Evolutionary conservation across 2,113 vertebrate genomes (phyloP), one percentile per base, ranked within the genome.

Genomic region (Cyprichromis sp.): DNA sequence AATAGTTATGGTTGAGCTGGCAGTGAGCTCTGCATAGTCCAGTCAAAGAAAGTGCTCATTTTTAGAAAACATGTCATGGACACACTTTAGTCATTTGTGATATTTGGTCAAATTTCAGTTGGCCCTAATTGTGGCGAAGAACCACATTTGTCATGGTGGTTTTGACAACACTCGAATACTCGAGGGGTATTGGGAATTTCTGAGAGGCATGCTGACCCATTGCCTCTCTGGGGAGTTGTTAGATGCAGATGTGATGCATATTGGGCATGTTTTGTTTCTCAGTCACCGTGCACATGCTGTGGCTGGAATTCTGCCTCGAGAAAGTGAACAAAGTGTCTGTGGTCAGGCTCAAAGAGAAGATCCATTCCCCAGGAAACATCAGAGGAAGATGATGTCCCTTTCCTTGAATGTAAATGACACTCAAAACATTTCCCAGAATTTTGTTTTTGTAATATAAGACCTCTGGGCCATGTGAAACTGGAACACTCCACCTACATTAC

Each of bases 301-400:
- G 50, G 80, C 71, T 92, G 89, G 88, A 95, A 88, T 89, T 87
- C 81, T 50, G 86, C 71, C 92, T 89, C 40, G 29, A 92, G 87
- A 95, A 92, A 94, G 83, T 84, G 87, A 91, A 91, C 84, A 90
- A 94, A 94, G 91, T 94, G 91, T 91, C 84, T 94, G 94, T 89
- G 94, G 93, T 94, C 85, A 89, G 81, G 68, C 84, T 84, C 91
- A 95, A 87, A 86, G 86, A 82, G 55, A 93, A 40, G 85, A 91
- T 82, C 89, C 54, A 82, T 81, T 93, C 90, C 87, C 81, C 31
- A 31, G 88, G 89, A 86, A 7, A 88, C 82, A 87, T 81, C 5
- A 45, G 14, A 66, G 31, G 53, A 92, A 92, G 76, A 89, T 89
- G 88, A 91, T 84, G 84, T 91, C 87, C 66, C 36, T 79, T 54